Evolutionary conservation across 2,113 vertebrate species (phyloP).

Genomic region (Chinchilla lanigera): DNA sequence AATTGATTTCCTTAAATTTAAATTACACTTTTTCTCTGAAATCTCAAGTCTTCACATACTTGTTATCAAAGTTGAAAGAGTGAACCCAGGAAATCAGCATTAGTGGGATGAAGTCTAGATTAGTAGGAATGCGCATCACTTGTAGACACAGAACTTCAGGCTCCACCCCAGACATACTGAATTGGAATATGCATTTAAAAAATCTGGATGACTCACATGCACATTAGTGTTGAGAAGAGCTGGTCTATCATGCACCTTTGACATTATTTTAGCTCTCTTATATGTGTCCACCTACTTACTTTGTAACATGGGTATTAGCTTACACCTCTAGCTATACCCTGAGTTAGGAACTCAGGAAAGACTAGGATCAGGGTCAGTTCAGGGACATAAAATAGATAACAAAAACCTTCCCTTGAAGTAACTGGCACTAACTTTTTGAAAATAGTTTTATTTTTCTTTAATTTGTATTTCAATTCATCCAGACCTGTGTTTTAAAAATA

Average conservation of each 20-base stretch:
- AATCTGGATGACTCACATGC: not conserved
- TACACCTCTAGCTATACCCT: not conserved
- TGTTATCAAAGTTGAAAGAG: not conserved
- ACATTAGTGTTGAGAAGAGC: not conserved
- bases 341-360: not conserved
- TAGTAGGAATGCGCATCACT: not conserved
- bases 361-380: not conserved
- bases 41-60: conserved; percentile 6
- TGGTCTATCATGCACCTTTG: not conserved
- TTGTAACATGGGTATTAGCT: not conserved
- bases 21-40: conserved; percentile 27
- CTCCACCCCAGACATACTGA: not conserved
- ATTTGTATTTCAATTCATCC: not conserved
- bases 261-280: not conserved
- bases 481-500: not conserved
- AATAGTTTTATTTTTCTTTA: conserved; percentile 44
- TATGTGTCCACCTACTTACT: not conserved
- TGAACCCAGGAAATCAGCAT: not conserved
- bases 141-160: not conserved
- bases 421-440: not conserved
- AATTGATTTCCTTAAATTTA: conserved; percentile 40
- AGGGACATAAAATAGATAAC: not conserved
- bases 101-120: not conserved
- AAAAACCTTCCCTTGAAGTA: not conserved
- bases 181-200: not conserved